Percentiles rank a stretch among this genome's conserved stretches.
These are phyloP conservation scores for Lordiphosa clarofinis DNA, from an alignment of 1,140 invertebrate species.

Conservation along the genomic window DNA sequence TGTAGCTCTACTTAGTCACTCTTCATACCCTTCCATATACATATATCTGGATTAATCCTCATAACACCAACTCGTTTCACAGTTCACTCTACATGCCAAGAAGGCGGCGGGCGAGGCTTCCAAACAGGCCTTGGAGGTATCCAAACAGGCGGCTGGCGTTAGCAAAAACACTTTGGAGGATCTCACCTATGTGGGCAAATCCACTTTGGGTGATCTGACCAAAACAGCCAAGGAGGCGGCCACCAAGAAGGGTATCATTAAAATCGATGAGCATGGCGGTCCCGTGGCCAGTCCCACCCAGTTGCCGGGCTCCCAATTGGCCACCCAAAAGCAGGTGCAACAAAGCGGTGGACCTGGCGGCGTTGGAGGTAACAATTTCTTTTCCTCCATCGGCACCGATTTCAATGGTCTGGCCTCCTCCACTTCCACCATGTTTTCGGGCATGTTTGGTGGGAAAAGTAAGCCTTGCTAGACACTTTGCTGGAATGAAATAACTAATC, in stretches of 20 bases:
- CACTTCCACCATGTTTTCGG: constrained; percentile 94
- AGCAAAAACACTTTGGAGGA: constrained; percentile 94
- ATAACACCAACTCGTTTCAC: constrained; percentile 8
- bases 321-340: constrained; percentile 79
- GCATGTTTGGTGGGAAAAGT: constrained; percentile 88
- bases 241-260: constrained; percentile 90
- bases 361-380: constrained; percentile 88
- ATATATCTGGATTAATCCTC: background rate
- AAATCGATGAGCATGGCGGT: constrained; percentile 78
- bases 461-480: constrained; percentile 3
- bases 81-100: constrained; percentile 92
- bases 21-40: too few relatives aligned
- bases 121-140: constrained; percentile 91
- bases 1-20: background rate
- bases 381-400: constrained; percentile 93
- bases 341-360: constrained; percentile 32
- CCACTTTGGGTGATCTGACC: constrained; percentile 92
- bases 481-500: too few relatives aligned
- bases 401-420: constrained; percentile 94
- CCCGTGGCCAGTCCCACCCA: background rate
- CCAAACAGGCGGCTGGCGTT: constrained; percentile 91
- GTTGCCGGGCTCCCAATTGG: constrained; percentile 77
- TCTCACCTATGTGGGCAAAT: constrained; percentile 91
- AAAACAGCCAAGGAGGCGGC: constrained; percentile 94
- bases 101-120: constrained; percentile 93